Evolutionary conservation across 2,888 invertebrate species (phyloP), one percentile per base, ranked within the genome.

Genomic region (Pollenia griseotomentosa): DNA sequence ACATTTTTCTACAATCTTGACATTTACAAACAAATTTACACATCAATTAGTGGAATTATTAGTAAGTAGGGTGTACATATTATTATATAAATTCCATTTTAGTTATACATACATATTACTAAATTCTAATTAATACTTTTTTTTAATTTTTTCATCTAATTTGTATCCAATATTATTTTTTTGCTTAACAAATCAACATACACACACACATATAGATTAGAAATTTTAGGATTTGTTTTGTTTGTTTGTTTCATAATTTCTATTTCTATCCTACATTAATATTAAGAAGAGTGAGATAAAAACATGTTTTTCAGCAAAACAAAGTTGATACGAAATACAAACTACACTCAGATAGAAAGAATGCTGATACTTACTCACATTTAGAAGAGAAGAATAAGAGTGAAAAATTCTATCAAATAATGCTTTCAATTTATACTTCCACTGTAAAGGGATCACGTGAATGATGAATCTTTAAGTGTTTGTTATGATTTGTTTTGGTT

Each of bases 401-500:
- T 6, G 12, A 9, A 33, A 40, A 51, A 70, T n/a, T 63, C 7
- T 16, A 48, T 63, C 40, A 70, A 65, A 63, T 51, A 55, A 80
- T 61, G 46, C 40, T 74, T 74, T 68, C 19, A 46, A 79, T 70
- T 85, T 93, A 93, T 83, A 92, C 94, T 95, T 97, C 98, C 10
- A 97, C 97, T 89, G 96, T 97, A 88, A 97, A 96, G 53, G 97
- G 97, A 93, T 97, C 97, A 75, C 97, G 94, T 74, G 97, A 97
- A 94, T 97, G 97, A 93, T 98, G 98, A 90, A 97, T 97, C 94
- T 96, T 96, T 83, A 97, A 95, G 93, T 98, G 97, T 93, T 97
- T 97, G 91, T 97, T 97, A 91, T 98, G 97, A 94, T 98, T 98
- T 63, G 97, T 97, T 94, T 97, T 97, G 79, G 97, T 97, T 89